These are phyloP conservation scores for Linepithema humile DNA, from an alignment of 1,140 invertebrate species.

Conservation along the genomic window DNA sequence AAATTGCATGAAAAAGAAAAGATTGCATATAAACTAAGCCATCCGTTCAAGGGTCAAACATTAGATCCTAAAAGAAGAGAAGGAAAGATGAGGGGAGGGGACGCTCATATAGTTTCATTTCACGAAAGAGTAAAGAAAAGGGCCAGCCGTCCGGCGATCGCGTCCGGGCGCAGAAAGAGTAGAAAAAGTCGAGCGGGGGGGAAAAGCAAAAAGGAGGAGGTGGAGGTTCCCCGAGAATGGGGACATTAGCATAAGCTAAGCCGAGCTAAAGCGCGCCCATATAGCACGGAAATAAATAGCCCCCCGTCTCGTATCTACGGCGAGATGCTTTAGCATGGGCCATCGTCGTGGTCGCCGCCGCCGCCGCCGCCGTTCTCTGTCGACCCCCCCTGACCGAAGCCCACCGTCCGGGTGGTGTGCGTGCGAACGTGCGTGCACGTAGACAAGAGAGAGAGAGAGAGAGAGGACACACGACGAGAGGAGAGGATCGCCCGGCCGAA, in stretches of 20 bases:
- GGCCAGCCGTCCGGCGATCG: conserved; percentile 32
- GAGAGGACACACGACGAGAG: conserved; percentile 16
- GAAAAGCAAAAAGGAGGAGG: conserved; percentile 67
- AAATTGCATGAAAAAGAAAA: conserved; percentile 21
- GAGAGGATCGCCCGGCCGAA: conserved; percentile 11
- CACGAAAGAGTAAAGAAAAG: conserved; percentile 61
- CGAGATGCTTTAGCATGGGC: conserved; percentile 77
- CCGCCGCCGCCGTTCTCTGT: conserved; percentile 27
- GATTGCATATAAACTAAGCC: background rate
- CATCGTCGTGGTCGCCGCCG: conserved; percentile 29
- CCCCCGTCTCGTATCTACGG: conserved; percentile 75
- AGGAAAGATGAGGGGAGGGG: conserved; percentile 18
- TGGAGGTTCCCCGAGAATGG: conserved; percentile 75
- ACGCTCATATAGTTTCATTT: background rate
- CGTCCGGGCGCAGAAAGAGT: conserved; percentile 54
- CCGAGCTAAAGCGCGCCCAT: conserved; percentile 78
- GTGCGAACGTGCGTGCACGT: conserved; percentile 63
- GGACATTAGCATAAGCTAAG: conserved; percentile 81
- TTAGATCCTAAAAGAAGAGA: conserved; percentile 49
- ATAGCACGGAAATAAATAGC: conserved; percentile 82
- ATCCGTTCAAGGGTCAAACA: background rate
- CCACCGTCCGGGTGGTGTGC: conserved; percentile 51
- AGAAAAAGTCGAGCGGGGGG: conserved; percentile 59
- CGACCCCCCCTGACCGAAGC: conserved; percentile 58
- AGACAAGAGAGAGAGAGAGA: background rate